A percentile compares a stretch with the other conserved stretches of the same genome.
phyloP scores from a whole-genome alignment of 2,888 invertebrate genomes.

The Drosophila buzzatii region DNA sequence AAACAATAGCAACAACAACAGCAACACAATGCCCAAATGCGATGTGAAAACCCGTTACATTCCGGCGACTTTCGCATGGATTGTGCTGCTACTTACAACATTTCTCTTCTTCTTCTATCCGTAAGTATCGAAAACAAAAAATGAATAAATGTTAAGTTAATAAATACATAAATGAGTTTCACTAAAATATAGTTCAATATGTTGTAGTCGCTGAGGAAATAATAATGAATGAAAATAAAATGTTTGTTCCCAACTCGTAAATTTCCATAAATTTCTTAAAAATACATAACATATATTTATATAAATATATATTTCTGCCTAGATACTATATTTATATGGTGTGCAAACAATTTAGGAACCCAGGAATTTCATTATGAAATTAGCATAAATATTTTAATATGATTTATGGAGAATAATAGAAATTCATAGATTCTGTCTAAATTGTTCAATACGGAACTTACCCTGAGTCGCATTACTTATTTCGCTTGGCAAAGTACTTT shows the following conservation, averaged over 20 bases:
- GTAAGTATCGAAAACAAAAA: constrained; percentile 89
- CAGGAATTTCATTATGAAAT: no score
- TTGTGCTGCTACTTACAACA: constrained; percentile 96
- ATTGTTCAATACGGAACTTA: neutral
- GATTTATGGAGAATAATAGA: neutral
- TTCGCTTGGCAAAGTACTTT: neutral
- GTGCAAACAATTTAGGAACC: no score
- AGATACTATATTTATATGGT: no score
- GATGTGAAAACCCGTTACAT: constrained; percentile 98
- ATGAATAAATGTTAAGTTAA: no score
- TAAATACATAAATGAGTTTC: neutral
- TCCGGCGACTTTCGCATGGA: constrained; percentile 99
- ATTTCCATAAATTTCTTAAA: neutral
- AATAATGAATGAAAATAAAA: neutral
- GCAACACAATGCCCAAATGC: constrained; percentile 94
- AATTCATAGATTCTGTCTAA: neutral
- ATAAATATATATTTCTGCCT: neutral
- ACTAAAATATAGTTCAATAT: neutral
- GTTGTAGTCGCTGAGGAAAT: neutral
- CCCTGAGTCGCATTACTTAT: neutral
- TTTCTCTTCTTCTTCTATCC: constrained; percentile 98
- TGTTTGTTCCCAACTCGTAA: neutral
- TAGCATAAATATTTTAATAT: neutral
- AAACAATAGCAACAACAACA: constrained; percentile 32
- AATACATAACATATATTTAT: neutral